Evolutionary conservation across 2,113 vertebrate genomes (phyloP).

Genomic region (Stegostoma tigrinum): DNA sequence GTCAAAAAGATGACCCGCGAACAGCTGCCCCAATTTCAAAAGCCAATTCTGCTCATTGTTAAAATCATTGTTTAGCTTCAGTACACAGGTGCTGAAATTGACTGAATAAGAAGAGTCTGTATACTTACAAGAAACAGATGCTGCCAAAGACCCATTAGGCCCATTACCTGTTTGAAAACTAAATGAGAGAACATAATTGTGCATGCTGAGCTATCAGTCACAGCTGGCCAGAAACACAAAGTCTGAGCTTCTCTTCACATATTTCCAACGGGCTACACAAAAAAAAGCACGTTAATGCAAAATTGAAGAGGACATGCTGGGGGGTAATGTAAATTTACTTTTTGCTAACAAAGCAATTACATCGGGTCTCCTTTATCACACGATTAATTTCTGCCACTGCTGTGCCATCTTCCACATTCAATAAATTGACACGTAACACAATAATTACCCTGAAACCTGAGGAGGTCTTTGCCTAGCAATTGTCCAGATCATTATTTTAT

Average conservation of each 20-base stretch:
- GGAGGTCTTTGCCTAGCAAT: background rate
- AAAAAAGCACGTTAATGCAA: background rate
- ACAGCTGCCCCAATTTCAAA: background rate
- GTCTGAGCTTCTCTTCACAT: background rate
- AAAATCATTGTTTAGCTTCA: background rate
- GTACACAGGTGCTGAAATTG: background rate
- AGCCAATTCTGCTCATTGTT: background rate
- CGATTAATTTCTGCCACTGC: background rate
- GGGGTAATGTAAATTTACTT: background rate
- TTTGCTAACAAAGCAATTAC: background rate
- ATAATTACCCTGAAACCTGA: background rate
- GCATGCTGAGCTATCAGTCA: slow-evolving; percentile 47
- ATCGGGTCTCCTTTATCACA: background rate
- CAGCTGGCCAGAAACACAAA: slow-evolving; percentile 14
- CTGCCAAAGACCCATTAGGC: slow-evolving; percentile 42
- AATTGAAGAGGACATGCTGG: background rate
- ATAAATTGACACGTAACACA: slow-evolving; percentile 2
- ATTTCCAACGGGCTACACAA: background rate
- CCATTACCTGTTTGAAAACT: slow-evolving; percentile 44
- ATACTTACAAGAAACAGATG: slow-evolving; percentile 37
- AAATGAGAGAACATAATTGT: slow-evolving; percentile 45
- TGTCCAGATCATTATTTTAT: background rate
- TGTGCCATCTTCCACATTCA: background rate
- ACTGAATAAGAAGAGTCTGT: background rate
- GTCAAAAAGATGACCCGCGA: background rate